Evolutionary conservation across 2,888 invertebrate genomes (phyloP), one percentile per base, ranked within the genome.

Genomic region (Eledona agricola): DNA sequence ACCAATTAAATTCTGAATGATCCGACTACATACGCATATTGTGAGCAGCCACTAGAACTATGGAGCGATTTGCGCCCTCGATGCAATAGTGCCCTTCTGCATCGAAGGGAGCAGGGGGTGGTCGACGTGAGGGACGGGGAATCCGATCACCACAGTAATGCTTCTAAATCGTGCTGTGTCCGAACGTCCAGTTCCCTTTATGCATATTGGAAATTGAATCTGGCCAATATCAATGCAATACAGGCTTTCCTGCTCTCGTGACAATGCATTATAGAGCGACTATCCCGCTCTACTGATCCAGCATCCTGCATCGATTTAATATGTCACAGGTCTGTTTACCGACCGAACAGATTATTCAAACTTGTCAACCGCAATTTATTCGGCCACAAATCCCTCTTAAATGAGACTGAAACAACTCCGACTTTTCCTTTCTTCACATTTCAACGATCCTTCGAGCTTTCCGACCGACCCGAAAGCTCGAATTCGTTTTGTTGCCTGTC

Each of bases 121-220:
- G 46, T 38, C 20, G 7, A 19, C 7, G 9, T 17, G 34, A 19
- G 64, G 68, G 59, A 63, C 59, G 72, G 66, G 72, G 64, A 72
- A 72, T 73, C 70, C 71, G 71, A 72, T 72, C 70, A 71, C 65
- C 60, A 64, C 65, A 64, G 68, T 72, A 72, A 72, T 72, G 65
- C 71, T 67, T 63, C 69, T 70, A 71, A 72, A 72, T 68, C 70
- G 60, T 62, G 58, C 64, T 63, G 56, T 56, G 58, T 58, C 43
- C 54, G 42, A 49, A 42, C 49, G 54, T 54, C 43, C 57, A 60
- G 58, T 62, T 62, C 69, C 65, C 66, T 70, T 63, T 70, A 70
- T 74, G 72, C 73, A 75, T 72, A 74, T 74, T 74, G 74, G 73
- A 75, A 75, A 75, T 74, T 74, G 74, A 74, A 74, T 75, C 74